A percentile compares a stretch with the other conserved stretches of the same genome.
phyloP scores from a whole-genome alignment of 2,888 invertebrate species.

The Leptogaster cylindrica region DNA sequence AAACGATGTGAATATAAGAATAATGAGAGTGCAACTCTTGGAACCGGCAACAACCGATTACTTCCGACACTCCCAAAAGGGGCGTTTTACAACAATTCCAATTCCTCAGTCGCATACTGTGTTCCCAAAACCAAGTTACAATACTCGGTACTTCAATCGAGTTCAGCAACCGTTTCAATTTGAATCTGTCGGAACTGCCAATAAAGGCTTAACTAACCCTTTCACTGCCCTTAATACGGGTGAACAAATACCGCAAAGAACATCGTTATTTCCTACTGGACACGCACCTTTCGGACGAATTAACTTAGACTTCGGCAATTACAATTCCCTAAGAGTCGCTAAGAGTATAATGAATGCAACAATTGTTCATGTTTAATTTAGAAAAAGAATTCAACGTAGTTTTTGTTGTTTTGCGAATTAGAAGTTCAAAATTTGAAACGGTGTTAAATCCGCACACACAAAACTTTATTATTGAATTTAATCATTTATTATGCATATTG shows the following conservation, averaged over 20 bases:
- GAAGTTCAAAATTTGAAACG: no score
- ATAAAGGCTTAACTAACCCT: conserved; percentile 55
- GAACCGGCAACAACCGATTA: neutral
- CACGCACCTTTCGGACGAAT: conserved; percentile 3
- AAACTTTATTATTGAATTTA: no score
- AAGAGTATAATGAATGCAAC: conserved; percentile 49
- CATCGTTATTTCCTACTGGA: neutral
- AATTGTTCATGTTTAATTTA: neutral
- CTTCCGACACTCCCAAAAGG: neutral
- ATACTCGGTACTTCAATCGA: conserved; percentile 52
- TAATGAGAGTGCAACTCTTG: conserved; percentile 66
- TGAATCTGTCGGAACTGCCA: conserved; percentile 53
- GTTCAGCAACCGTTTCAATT: conserved; percentile 55
- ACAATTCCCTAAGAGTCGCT: conserved; percentile 41
- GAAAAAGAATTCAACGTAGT: no score
- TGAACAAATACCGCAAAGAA: conserved; percentile 54
- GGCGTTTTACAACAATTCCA: neutral
- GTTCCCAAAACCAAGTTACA: neutral
- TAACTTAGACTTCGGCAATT: conserved; percentile 35
- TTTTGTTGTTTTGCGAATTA: no score
- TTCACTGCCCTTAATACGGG: conserved; percentile 59
- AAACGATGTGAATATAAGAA: conserved; percentile 75
- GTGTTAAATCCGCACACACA: no score
- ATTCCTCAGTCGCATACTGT: no score
- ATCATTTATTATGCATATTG: no score